Base-by-base conservation (phyloP, 2,113 vertebrate genomes). In the Melanostigma gelatinosum region DNA sequence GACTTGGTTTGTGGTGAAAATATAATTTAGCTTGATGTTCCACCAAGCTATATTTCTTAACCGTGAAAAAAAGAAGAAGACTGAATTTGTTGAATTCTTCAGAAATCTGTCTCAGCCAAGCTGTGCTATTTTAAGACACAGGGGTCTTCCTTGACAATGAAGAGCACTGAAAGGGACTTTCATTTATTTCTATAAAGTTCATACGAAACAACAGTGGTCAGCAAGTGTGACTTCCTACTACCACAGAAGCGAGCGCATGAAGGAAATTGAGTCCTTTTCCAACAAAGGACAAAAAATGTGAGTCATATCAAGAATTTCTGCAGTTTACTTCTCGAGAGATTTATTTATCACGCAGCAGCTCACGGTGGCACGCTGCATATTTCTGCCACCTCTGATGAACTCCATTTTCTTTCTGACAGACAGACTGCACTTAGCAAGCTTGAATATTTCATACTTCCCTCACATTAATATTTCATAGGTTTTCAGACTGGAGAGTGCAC, bases 381-480 rank as follows among this genome's bases (percentile, higher is more conserved):
- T 71, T n/a, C 29, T 48, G 36, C 32, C 69, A 61, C 64, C 1
- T 34, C 50, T 11, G 13, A 65, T 58, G 13, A 77, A 52, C 61
- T 72, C n/a, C n/a, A 32, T 29, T 64, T 71, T 50, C 24, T 57
- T 16, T 69, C 12, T 70, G 50, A 77, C 62, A 29, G 34, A 57
- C 63, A 58, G 18, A 29, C 5, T 78, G 77, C 75, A 80, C 75
- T 88, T 69, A 78, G 62, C 27, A 46, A 2, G 10, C 67, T 57
- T 88, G 13, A 86, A 86, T 88, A 77, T 81, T 84, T 89, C 6
- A 88, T 81, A 20, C 32, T 48, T 72, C 27, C n/a, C 22, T 38
- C 36, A 11, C 50, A 11, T 85, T 62, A 88, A 87, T 82, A 78
- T 85, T 88, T 84, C 0, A 89, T 71, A 6, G 13, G 16, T 40